phyloP scores from a whole-genome alignment of 2,888 invertebrate genomes.

The Drosophila helvetica region DNA sequence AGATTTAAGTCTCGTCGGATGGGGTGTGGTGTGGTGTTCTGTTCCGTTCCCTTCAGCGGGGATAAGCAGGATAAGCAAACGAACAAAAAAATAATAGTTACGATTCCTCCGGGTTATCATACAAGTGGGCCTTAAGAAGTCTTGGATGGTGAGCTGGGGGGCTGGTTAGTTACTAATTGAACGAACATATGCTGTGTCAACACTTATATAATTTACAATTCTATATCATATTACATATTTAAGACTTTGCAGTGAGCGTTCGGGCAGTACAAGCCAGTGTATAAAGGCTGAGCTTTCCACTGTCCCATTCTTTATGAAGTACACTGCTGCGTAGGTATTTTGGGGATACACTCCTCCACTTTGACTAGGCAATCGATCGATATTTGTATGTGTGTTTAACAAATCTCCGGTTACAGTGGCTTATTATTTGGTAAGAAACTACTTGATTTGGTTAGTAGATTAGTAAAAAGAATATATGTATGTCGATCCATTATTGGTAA shows the following conservation, averaged over 20 bases:
- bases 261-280: constrained; percentile 5
- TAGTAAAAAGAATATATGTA: no score
- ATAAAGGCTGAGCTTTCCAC: not conserved
- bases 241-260: constrained; percentile 26
- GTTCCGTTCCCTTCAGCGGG: no score
- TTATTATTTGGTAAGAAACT: constrained; percentile 40
- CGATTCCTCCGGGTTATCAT: constrained; percentile 5
- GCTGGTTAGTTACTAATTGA: constrained; percentile 29
- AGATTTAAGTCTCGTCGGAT: constrained; percentile 52
- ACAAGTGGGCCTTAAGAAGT: constrained; percentile 23
- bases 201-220: constrained; percentile 37
- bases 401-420: constrained; percentile 29
- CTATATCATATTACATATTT: constrained; percentile 15
- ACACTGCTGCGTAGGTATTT: constrained; percentile 10
- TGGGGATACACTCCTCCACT: constrained; percentile 16
- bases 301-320: constrained; percentile 28
- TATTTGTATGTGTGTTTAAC: constrained; percentile 33
- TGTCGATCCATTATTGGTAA: not conserved
- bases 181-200: constrained; percentile 16
- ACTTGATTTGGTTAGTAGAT: constrained; percentile 39
- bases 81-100: not conserved
- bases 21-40: constrained; percentile 9
- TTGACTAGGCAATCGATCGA: constrained; percentile 40
- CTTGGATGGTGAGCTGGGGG: constrained; percentile 22
- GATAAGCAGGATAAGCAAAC: no score